Conservation (phyloP, 2,113 vertebrate species). For the Crocuta crocuta region DNA sequence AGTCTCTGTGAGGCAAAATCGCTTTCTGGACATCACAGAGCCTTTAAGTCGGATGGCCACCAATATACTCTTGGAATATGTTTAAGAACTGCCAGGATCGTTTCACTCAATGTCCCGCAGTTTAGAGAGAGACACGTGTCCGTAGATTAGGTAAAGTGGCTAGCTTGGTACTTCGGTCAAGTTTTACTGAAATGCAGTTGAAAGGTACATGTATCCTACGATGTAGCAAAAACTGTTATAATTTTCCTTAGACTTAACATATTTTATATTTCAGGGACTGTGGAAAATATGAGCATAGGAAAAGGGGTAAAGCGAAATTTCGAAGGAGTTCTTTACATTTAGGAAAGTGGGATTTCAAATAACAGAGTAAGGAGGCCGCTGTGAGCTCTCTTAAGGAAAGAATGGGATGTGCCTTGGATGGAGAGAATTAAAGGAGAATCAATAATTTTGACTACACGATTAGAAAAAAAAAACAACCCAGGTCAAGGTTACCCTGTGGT, state of each 20-base stretch:
- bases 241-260: background rate
- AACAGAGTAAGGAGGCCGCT: background rate
- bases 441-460: background rate
- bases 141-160: background rate
- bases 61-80: background rate
- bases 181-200: background rate
- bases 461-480: background rate
- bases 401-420: background rate
- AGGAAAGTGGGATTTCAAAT: background rate
- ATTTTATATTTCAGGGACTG: background rate
- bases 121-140: background rate
- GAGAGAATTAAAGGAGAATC: background rate
- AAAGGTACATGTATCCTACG: constrained; percentile 28
- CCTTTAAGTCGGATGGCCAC: background rate
- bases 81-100: background rate
- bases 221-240: background rate
- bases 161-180: background rate
- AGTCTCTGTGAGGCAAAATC: background rate
- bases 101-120: background rate
- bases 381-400: background rate
- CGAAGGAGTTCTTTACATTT: background rate
- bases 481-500: background rate
- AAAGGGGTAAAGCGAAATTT: background rate
- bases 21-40: background rate
- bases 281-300: background rate